Evolutionary conservation across 2,888 invertebrate species (phyloP), one percentile per base, ranked within the genome.

Genomic region (Acronicta psi): DNA sequence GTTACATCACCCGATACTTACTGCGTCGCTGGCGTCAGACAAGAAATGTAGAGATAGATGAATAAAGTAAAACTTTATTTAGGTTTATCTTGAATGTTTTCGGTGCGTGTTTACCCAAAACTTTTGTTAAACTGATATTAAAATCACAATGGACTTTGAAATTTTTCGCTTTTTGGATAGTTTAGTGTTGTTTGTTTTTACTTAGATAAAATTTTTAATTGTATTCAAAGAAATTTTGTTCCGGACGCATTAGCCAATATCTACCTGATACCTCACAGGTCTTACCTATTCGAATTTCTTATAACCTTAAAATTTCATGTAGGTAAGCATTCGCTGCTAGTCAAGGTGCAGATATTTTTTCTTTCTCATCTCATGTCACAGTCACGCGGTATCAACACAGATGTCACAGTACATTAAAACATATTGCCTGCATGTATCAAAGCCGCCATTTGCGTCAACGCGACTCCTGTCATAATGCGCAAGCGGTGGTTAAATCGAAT

Each of bases 11-110:
- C 6, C 11, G 2, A 17, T 9, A n/a, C 6, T 11, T 14, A 16
- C 9, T 13, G 11, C 29, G 13, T 31, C 13, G 34, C 10, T 17
- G 3, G 10, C 36, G 11, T 14, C 18, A 10, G 18, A 5, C n/a
- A 50, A 40, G 29, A 70, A 45, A 62, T 52, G 23, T 16, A 44
- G 2, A 63, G 42, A 50, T 69, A 64, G 56, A 41, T 20, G 37
- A 38, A 51, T 34, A 23, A 13, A 54, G 41, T 59, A 59, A 59
- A 69, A 51, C 45, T 72, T 72, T 68, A 65, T 56, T 72, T 54
- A 60, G n/a, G n/a, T n/a, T n/a, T 56, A 47, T 56, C 60, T 47
- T 25, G 20, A n/a, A 51, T 59, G 58, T 60, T 68, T 63, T 52
- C 16, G 49, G 38, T 50, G 9, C 25, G 31, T 60, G 56, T 69